Percentiles rank a stretch among this genome's conserved stretches.
These are phyloP conservation scores for Netelia inedita DNA, from an alignment of 2,888 invertebrate species.

Conservation along the genomic window DNA sequence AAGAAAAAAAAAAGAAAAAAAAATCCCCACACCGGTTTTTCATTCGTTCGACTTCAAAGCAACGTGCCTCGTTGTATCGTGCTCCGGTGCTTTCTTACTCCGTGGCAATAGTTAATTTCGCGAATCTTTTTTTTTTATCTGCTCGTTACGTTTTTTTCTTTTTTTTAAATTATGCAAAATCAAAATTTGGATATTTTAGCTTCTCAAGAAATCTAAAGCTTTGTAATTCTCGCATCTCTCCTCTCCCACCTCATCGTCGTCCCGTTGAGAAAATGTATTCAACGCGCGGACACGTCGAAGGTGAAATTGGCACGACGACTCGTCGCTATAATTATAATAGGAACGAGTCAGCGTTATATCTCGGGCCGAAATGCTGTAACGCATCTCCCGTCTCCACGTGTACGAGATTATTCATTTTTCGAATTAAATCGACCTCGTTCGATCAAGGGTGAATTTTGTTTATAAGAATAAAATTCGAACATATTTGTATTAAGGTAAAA, in stretches of 20 bases:
- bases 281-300: conserved; percentile 20
- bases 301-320: conserved; percentile 60
- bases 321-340: conserved; percentile 62
- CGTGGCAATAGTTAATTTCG: conserved; percentile 8
- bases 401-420: conserved; percentile 17
- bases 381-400: conserved; percentile 25
- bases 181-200: conserved; percentile 6
- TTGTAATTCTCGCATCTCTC: neutral
- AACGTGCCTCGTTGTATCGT: conserved; percentile 21
- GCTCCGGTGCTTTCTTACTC: conserved; percentile 28
- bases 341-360: conserved; percentile 21
- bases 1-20: conserved; percentile 4
- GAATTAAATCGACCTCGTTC: neutral
- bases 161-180: neutral
- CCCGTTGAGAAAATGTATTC: conserved; percentile 16
- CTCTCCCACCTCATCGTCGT: neutral
- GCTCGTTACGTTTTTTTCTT: neutral
- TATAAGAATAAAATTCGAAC: neutral
- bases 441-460: neutral
- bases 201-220: neutral
- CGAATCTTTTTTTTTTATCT: neutral
- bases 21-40: conserved; percentile 1
- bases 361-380: neutral
- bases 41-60: conserved; percentile 37
- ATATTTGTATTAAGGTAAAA: too few relatives aligned